Percentiles rank a stretch among this genome's conserved stretches.
Conservation (phyloP, 2,797 vertebrate species). For the Adelosebastes latens region DNA sequence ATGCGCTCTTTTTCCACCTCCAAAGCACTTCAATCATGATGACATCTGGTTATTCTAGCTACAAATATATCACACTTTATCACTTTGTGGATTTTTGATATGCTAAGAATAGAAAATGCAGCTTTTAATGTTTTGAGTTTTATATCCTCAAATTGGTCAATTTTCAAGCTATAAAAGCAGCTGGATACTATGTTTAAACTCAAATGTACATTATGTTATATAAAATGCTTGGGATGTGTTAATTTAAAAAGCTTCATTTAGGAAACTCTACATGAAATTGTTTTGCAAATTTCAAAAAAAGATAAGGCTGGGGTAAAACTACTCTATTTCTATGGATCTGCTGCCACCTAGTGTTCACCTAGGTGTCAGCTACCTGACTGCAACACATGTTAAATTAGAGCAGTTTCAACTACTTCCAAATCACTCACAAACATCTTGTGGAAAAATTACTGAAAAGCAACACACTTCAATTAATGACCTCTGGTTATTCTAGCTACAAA, state of each 20-base stretch:
- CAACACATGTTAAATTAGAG: neutral
- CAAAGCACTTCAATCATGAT: slow-evolving; percentile 17
- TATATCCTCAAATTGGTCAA: neutral
- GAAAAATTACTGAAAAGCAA: too few species aligned
- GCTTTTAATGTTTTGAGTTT: neutral
- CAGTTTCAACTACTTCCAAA: too few species aligned
- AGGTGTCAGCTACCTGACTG: neutral
- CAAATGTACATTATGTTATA: neutral
- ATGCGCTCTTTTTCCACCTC: slow-evolving; percentile 13
- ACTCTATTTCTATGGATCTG: slow-evolving; percentile 6
- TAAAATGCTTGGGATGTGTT: neutral
- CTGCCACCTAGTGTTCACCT: slow-evolving; percentile 59
- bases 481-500: neutral
- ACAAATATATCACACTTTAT: neutral
- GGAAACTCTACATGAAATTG: slow-evolving; percentile 1
- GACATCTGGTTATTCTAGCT: slow-evolving; percentile 4
- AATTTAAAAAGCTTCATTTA: neutral
- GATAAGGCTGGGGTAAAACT: neutral
- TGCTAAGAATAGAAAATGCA: neutral
- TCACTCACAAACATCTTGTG: too few species aligned
- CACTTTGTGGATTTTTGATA: neutral
- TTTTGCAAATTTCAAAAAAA: neutral
- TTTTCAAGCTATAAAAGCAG: neutral
- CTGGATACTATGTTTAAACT: neutral
- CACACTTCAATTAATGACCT: slow-evolving; percentile 16